phyloP scores from a whole-genome alignment of 2,888 invertebrate genomes.

The Trichopoda pennipes region DNA sequence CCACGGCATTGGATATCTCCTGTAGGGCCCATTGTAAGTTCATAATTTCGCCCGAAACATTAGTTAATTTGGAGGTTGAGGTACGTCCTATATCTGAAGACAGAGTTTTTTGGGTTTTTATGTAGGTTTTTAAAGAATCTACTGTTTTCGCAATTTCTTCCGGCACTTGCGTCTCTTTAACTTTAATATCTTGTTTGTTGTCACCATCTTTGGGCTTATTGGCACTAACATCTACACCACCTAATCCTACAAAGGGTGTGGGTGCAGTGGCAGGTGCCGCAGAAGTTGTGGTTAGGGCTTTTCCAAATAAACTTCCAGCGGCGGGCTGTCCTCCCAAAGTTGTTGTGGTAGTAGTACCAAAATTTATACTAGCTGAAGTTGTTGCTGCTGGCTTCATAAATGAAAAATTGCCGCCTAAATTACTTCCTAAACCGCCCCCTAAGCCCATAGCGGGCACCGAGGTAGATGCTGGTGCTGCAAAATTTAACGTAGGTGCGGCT shows the following conservation, averaged over 20 bases:
- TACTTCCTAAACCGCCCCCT: slow-evolving; percentile 68
- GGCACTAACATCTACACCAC: slow-evolving; percentile 79
- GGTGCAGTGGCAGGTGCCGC: slow-evolving; percentile 72
- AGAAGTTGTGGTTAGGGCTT: slow-evolving; percentile 60
- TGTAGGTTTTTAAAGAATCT: slow-evolving; percentile 90
- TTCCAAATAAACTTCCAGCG: slow-evolving; percentile 74
- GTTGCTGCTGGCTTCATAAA: slow-evolving; percentile 75
- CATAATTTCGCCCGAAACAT: slow-evolving; percentile 77
- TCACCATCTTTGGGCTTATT: slow-evolving; percentile 79
- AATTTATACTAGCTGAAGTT: slow-evolving; percentile 77
- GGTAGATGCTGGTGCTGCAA: slow-evolving; percentile 69
- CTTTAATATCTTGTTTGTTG: slow-evolving; percentile 78
- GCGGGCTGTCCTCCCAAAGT: slow-evolving; percentile 75
- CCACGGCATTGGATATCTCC: slow-evolving; percentile 79
- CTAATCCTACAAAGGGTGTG: slow-evolving; percentile 77
- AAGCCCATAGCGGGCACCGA: slow-evolving; percentile 69
- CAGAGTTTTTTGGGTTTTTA: slow-evolving; percentile 91
- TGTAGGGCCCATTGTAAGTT: slow-evolving; percentile 77
- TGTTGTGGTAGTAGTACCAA: slow-evolving; percentile 75
- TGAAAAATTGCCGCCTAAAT: slow-evolving; percentile 69
- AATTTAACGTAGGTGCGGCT: slow-evolving; percentile 69
- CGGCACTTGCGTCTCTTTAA: slow-evolving; percentile 83
- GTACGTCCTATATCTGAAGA: slow-evolving; percentile 91
- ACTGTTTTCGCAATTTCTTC: slow-evolving; percentile 89
- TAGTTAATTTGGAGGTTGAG: slow-evolving; percentile 81